Evolutionary conservation across 2,888 invertebrate species (phyloP), one percentile per base, ranked within the genome.

Genomic region (Cybosia mesomella): DNA sequence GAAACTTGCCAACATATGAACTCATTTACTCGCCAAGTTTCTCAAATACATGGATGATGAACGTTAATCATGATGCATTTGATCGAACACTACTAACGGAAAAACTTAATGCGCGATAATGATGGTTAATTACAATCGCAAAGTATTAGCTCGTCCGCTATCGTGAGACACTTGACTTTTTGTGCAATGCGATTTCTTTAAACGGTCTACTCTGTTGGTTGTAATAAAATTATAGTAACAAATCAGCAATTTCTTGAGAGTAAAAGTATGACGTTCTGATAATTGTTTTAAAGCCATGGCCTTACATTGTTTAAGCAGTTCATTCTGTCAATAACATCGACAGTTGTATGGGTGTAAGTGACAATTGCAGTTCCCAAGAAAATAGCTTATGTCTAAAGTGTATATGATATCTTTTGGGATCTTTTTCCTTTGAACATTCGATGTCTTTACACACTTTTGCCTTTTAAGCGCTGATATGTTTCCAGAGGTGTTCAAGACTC

Each of bases 91-190:
- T 84, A 87, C 88, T 87, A 88, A 88, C 83, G 85, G 88, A 91
- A 90, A 88, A 91, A 91, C 84, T 82, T 84, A 87, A 88, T 88
- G 80, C 83, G 70, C 83, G 81, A 85, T 90, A 91, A 92, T 92
- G 88, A 89, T 82, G 77, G 84, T 77, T 91, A 91, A 92, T 92
- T 88, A 82, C 84, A 76, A 77, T 79, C 79, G 82, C 82, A 73
- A 81, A 82, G 84, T 84, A 80, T 75, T 57, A 63, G 71, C 73
- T 80, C 78, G 82, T 86, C 86, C 85, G 83, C 80, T 70, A 71
- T 76, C 83, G 84, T 86, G 87, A 81, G 88, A 87, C 80, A 83
- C 68, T 72, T 63, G 57, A 54, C 68, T 71, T 82, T 81, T 83
- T 84, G 53, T 65, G 68, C 43, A 64, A 67, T 71, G 58, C 66